Evolutionary conservation across 2,113 vertebrate genomes (phyloP).

Genomic region (Rostratula benghalensis): DNA sequence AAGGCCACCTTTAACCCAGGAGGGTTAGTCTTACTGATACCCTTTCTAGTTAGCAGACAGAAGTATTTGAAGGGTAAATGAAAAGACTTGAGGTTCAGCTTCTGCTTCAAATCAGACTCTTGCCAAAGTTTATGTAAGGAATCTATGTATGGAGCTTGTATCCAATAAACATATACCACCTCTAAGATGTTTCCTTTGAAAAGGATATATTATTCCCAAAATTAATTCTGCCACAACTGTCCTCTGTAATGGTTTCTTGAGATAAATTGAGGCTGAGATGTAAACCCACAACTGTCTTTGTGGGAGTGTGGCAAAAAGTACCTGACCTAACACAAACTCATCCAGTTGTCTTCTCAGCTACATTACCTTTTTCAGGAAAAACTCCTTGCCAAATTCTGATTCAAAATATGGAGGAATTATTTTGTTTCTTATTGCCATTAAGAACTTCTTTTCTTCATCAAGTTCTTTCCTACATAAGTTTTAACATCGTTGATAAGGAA

Average conservation of each 20-base stretch:
- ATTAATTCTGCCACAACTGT: neutral
- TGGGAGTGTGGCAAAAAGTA: neutral
- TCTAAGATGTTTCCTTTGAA: neutral
- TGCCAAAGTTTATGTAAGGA: neutral
- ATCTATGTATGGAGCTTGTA: neutral
- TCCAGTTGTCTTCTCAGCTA: neutral
- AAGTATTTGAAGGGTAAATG: neutral
- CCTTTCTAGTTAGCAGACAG: neutral
- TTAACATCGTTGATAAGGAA: neutral
- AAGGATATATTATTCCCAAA: neutral
- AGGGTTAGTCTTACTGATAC: neutral
- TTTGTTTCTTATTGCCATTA: slow-evolving; percentile 73
- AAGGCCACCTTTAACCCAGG: neutral
- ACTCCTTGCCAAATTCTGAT: slow-evolving; percentile 72
- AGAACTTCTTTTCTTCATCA: slow-evolving; percentile 61
- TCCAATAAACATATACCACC: neutral
- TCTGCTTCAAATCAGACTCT: neutral
- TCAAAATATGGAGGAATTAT: slow-evolving; percentile 82
- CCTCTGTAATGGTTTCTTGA: neutral
- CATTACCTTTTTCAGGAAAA: slow-evolving; percentile 69
- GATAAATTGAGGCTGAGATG: neutral
- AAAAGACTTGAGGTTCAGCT: neutral
- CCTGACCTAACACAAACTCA: neutral
- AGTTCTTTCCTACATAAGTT: slow-evolving; percentile 75
- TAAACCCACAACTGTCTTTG: neutral